A percentile compares a stretch with the other conserved stretches of the same genome.
Conservation (phyloP, 2,888 invertebrate genomes). For the Petrolisthes cinctipes region DNA sequence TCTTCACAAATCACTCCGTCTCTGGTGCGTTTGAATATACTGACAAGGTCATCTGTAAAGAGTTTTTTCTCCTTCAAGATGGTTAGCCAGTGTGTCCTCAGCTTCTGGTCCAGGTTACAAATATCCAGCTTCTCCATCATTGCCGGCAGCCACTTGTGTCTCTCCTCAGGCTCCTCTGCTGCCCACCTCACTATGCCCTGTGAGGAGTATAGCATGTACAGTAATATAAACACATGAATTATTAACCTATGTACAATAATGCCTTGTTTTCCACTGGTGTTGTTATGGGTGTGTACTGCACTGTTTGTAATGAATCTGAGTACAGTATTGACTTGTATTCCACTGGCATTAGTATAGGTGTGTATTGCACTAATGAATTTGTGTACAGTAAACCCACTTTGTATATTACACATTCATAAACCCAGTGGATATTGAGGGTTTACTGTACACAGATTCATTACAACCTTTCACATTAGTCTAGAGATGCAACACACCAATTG, state of each 20-base stretch:
- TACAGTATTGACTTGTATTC: too few relatives aligned
- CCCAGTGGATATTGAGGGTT: too few relatives aligned
- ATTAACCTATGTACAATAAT: too few relatives aligned
- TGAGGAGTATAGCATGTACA: neutral
- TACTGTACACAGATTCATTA: too few relatives aligned
- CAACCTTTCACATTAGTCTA: too few relatives aligned
- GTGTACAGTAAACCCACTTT: too few relatives aligned
- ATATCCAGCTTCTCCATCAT: constrained; percentile 34
- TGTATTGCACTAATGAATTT: neutral
- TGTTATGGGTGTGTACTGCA: too few relatives aligned
- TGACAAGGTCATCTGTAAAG: constrained; percentile 24
- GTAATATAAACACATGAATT: neutral
- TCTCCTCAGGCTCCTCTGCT: constrained; percentile 21
- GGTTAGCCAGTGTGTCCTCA: constrained; percentile 30
- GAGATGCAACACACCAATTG: too few relatives aligned
- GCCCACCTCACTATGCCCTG: constrained; percentile 39
- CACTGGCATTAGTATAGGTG: neutral
- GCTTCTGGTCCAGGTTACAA: constrained; percentile 19
- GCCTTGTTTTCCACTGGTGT: too few relatives aligned
- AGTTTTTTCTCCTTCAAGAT: constrained; percentile 36
- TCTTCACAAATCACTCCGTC: constrained; percentile 28
- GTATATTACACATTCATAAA: too few relatives aligned
- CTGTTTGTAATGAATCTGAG: too few relatives aligned
- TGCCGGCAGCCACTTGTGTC: constrained; percentile 32
- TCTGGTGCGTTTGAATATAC: constrained; percentile 7